Base-by-base conservation (phyloP, 2,797 vertebrate species). In the Anabacerthia variegaticeps region DNA sequence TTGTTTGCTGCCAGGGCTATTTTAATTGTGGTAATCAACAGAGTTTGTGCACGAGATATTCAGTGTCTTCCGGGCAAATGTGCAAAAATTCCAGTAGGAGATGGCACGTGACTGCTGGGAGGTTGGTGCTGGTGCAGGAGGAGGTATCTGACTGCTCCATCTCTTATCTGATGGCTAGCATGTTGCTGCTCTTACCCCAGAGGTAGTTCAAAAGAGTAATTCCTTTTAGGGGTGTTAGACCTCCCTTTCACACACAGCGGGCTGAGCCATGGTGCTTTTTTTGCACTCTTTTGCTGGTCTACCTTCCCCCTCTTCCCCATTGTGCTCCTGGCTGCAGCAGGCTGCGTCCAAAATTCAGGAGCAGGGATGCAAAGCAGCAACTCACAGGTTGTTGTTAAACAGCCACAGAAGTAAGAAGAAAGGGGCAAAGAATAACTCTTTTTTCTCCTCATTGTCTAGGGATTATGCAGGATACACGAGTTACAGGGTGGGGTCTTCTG, bases 311-410 rank as follows among this genome's bases (percentile, higher is more conserved):
- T 36, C 36, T 62, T 73, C n/a, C 67, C 37, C 1, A 0, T 1
- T 28, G 9, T 0, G 0, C 20, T 67, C 18, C 77, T 58, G n/a
- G 20, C 39, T 19, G 10, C 54, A 58, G 37, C n/a, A 0, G 0
- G 12, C 15, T 14, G 37, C 23, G 34, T 37, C 54, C 2, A 1
- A 78, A 82, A 56, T 46, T 71, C 59, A 75, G 63, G 44, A 77
- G 30, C 30, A 87, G 32, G n/a, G 41, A 36, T 3, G 18, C 41
- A 76, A 80, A 67, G 32, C 19, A 34, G 67, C 22, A 71, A 2
- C 27, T 62, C 36, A 26, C 16, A 59, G 21, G 16, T 24, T 72
- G 15, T 10, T 62, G 49, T 27, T 56, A 22, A 77, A 43, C 32
- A 86, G 28, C 14, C 69, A 26, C 1, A 30, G 44, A 73, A 65